Conservation (phyloP, 2,888 invertebrate species). For the Graphium colonna region DNA sequence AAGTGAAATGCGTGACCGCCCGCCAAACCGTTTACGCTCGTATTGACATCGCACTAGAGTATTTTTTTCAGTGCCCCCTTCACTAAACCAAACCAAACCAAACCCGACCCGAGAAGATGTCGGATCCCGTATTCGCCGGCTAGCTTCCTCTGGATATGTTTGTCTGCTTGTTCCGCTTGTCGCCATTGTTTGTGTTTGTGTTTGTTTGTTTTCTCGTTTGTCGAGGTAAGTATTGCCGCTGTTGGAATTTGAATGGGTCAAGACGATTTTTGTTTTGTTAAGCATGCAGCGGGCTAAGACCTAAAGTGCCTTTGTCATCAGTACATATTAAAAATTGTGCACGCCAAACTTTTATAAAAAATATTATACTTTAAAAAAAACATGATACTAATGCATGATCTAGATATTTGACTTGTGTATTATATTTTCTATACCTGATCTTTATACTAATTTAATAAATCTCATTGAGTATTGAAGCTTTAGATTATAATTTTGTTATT, state of each 20-base stretch:
- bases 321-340: conserved; percentile 15
- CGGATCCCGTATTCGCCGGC: conserved; percentile 72
- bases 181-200: conserved; percentile 57
- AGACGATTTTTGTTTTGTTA: not conserved
- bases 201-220: conserved; percentile 32
- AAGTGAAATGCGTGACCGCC: conserved; percentile 44
- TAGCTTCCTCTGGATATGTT: conserved; percentile 79
- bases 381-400: too few species aligned
- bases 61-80: conserved; percentile 80
- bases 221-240: conserved; percentile 31
- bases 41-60: conserved; percentile 78
- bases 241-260: conserved; percentile 1
- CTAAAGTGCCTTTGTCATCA: not conserved
- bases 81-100: conserved; percentile 77
- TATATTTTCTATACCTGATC: too few species aligned
- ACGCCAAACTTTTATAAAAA: conserved; percentile 1
- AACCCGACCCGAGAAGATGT: conserved; percentile 70
- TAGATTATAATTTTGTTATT: too few species aligned
- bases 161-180: conserved; percentile 67
- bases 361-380: not conserved
- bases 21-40: conserved; percentile 70
- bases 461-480: too few species aligned
- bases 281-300: conserved; percentile 16
- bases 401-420: not conserved
- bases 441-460: too few species aligned